phyloP scores from a whole-genome alignment of 2,888 invertebrate genomes.

The Drosophila setosimentum region DNA sequence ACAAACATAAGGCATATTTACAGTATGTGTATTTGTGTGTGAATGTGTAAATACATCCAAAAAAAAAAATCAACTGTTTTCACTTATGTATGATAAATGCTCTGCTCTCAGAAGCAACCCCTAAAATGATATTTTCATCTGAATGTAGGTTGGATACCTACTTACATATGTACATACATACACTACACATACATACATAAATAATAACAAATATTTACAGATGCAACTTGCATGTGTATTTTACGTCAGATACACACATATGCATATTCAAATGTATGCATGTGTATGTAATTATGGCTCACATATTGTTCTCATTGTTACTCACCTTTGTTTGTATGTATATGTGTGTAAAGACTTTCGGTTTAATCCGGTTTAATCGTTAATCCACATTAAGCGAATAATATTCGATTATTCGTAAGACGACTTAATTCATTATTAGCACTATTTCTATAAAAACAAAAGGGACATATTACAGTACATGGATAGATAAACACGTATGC shows the following conservation, averaged over 20 bases:
- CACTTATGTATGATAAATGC: slow-evolving; percentile 3
- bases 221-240: not conserved
- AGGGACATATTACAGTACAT: not conserved
- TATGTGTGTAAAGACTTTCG: slow-evolving; percentile 1
- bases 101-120: slow-evolving; percentile 23
- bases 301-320: slow-evolving; percentile 6
- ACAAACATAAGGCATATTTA: slow-evolving; percentile 6
- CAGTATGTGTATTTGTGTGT: slow-evolving; percentile 6
- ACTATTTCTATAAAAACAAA: slow-evolving; percentile 8
- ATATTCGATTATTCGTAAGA: slow-evolving; percentile 2
- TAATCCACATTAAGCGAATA: slow-evolving; percentile 14
- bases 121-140: slow-evolving; percentile 13
- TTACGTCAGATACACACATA: slow-evolving; percentile 4
- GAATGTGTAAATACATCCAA: not conserved
- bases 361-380: slow-evolving; percentile 10
- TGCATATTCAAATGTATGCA: slow-evolving; percentile 2
- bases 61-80: slow-evolving; percentile 2
- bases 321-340: slow-evolving; percentile 24
- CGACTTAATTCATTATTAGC: slow-evolving; percentile 20
- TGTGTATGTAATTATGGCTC: not conserved
- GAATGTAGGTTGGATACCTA: slow-evolving; percentile 9
- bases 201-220: slow-evolving; percentile 8
- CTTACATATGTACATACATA: not conserved
- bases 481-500: not conserved
- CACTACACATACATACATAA: not conserved